Conservation (phyloP, 2,113 vertebrate genomes). For the Junco hyemalis region DNA sequence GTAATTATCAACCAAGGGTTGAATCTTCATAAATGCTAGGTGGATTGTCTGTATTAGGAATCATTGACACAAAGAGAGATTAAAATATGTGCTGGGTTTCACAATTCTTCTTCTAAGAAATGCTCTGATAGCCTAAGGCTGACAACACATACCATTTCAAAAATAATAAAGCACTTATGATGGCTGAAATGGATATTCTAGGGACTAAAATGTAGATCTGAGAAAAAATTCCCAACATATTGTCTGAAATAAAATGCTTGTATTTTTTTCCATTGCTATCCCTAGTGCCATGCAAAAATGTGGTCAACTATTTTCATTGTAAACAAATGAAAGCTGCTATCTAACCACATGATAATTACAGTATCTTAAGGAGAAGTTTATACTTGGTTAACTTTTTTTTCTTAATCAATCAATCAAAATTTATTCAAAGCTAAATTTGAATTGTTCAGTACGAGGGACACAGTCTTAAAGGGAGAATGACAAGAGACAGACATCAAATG, state of each 20-base stretch:
- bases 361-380: background rate
- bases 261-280: background rate
- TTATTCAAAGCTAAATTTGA: background rate
- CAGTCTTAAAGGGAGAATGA: background rate
- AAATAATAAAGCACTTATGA: background rate
- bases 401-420: background rate
- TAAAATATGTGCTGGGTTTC: background rate
- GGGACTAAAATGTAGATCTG: background rate
- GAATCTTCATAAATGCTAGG: background rate
- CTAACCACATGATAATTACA: background rate
- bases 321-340: background rate
- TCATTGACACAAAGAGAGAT: background rate
- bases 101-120: background rate
- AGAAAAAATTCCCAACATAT: background rate
- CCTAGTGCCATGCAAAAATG: background rate
- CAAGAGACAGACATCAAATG: background rate
- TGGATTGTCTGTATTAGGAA: background rate
- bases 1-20: background rate
- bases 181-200: background rate
- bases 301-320: background rate
- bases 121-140: background rate
- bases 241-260: background rate
- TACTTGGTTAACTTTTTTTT: background rate
- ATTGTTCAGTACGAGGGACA: background rate
- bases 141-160: background rate